Conservation (phyloP, 2,888 invertebrate species). For the Perdita meconis region DNA sequence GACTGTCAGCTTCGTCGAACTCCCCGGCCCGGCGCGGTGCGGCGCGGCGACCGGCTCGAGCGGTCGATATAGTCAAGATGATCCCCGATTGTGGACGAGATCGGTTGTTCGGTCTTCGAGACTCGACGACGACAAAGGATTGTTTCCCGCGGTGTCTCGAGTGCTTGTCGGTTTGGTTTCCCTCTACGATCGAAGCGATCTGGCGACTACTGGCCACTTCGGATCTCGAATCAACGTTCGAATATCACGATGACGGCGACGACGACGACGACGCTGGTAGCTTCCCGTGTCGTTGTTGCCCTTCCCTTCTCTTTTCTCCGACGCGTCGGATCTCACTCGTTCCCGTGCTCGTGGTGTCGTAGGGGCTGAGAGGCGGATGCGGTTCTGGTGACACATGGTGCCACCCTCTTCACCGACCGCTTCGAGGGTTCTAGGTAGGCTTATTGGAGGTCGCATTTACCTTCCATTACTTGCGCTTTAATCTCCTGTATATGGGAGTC, state of each 20-base stretch:
- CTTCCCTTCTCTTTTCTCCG: constrained; percentile 43
- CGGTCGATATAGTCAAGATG: constrained; percentile 17
- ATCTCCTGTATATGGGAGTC: constrained; percentile 98
- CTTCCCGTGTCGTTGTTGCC: constrained; percentile 49
- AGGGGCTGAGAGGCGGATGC: constrained; percentile 73
- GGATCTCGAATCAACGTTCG: constrained; percentile 35
- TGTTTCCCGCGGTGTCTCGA: constrained; percentile 33
- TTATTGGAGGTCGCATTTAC: constrained; percentile 98
- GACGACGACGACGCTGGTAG: constrained; percentile 2
- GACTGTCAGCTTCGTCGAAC: background rate
- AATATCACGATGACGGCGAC: constrained; percentile 40
- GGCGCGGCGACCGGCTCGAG: background rate
- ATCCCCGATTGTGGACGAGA: constrained; percentile 13
- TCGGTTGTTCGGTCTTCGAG: constrained; percentile 13
- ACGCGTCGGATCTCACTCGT: constrained; percentile 55
- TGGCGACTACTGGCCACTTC: constrained; percentile 45
- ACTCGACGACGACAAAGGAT: background rate
- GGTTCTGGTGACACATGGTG: constrained; percentile 72
- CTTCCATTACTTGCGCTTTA: constrained; percentile 96
- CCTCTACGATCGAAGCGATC: constrained; percentile 26
- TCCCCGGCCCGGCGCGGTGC: background rate
- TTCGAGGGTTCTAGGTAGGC: constrained; percentile 78
- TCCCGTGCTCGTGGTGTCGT: constrained; percentile 66
- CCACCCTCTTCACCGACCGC: constrained; percentile 74
- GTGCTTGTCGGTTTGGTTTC: constrained; percentile 31